Base-by-base conservation (phyloP, 2,888 invertebrate genomes). In the Steromphala cineraria region DNA sequence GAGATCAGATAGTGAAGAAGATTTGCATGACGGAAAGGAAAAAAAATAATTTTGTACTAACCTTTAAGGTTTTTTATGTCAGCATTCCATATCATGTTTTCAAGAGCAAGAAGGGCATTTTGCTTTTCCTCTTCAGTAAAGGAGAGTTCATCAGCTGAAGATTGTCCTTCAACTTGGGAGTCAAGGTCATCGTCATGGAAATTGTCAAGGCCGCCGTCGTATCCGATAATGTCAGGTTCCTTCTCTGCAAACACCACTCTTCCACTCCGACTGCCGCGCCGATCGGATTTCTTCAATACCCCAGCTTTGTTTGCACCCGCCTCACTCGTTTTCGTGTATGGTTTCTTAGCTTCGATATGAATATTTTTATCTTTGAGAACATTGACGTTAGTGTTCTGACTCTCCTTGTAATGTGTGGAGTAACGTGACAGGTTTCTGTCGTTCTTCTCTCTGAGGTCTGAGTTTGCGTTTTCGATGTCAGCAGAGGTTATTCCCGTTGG, bases 1-100 rank as follows among this genome's bases (percentile, higher is more conserved):
- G n/a, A n/a, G n/a, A n/a, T n/a, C n/a, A n/a, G n/a, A n/a, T n/a
- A n/a, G n/a, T n/a, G n/a, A n/a, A n/a, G n/a, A n/a, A n/a, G n/a
- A n/a, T n/a, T n/a, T n/a, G n/a, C n/a, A n/a, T n/a, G n/a, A n/a
- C n/a, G n/a, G 36, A 36, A 7, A 36, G 2, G 36, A 4, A 4
- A 46, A 8, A 13, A 5, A 46, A 10, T 13, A 8, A 46, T 8
- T 10, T 46, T 55, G 21, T 71, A 36, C 67, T 81, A 81, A 81
- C 77, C 80, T 77, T 84, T 86, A 19, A 87, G 79, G 82, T 90
- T 89, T 17, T 85, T 82, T 19, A 84, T 81, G 56, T 88, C 86
- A 4, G 90, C 87, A 82, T 91, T 91, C 90, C 89, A 90, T 19
- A 90, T 76, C 0, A 91, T 91, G 78, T 91, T 91, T 67, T 91